A percentile compares a stretch with the other conserved stretches of the same genome.
Evolutionary conservation across 2,113 vertebrate species (phyloP).

Genomic region (Rhinogobius similis): DNA sequence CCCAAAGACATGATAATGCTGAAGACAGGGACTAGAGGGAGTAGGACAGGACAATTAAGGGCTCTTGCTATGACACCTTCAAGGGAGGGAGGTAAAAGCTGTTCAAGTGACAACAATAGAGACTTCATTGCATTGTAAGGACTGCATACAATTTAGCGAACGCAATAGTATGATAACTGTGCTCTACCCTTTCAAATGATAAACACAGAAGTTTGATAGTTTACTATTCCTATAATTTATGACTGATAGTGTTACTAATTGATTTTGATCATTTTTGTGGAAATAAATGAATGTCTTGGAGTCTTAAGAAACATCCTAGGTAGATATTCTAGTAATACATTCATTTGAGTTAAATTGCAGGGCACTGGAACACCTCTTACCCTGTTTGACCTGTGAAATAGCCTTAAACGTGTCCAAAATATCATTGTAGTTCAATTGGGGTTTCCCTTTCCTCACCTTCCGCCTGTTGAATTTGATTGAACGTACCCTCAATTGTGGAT

Average conservation of each 20-base stretch:
- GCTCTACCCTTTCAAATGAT: too few relatives aligned
- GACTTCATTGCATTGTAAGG: neutral
- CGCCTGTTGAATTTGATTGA: slow-evolving; percentile 8
- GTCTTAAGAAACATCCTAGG: too few relatives aligned
- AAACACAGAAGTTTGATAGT: neutral
- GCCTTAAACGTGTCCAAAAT: neutral
- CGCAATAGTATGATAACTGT: neutral
- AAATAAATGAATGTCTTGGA: too few relatives aligned
- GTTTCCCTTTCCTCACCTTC: neutral
- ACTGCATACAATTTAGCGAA: neutral
- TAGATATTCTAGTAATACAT: too few relatives aligned
- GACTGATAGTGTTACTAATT: too few relatives aligned
- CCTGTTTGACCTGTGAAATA: neutral
- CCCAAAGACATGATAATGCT: slow-evolving; percentile 14
- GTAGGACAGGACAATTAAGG: neutral
- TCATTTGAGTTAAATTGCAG: too few relatives aligned
- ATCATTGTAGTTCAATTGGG: neutral
- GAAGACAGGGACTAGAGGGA: neutral
- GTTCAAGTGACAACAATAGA: neutral
- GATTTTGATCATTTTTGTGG: too few relatives aligned
- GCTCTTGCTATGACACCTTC: neutral
- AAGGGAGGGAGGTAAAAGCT: neutral
- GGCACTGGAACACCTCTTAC: neutral
- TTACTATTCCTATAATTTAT: too few relatives aligned
- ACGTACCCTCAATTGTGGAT: slow-evolving; percentile 10